Conservation (phyloP, 1,140 invertebrate genomes). For the Drosophila tsacasi region DNA sequence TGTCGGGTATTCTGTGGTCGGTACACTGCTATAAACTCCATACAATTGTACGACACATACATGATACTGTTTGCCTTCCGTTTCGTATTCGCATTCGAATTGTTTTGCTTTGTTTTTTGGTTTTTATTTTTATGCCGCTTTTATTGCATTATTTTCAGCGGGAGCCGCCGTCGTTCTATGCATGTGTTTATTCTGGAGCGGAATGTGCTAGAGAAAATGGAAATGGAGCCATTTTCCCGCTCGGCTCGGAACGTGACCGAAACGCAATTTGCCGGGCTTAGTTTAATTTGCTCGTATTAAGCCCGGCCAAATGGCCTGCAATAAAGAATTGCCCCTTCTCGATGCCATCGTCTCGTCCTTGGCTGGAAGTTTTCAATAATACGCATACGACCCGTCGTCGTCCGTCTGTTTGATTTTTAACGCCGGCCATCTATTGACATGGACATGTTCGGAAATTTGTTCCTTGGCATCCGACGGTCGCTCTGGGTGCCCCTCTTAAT, state of each 20-base stretch:
- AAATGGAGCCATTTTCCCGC: slow-evolving; percentile 72
- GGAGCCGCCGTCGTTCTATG: slow-evolving; percentile 45
- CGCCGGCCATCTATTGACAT: slow-evolving; percentile 49
- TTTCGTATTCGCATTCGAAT: slow-evolving; percentile 28
- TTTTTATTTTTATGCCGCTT: slow-evolving; percentile 78
- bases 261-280: slow-evolving; percentile 76
- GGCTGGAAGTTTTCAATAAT: slow-evolving; percentile 66
- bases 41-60: slow-evolving; percentile 30
- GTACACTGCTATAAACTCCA: neutral
- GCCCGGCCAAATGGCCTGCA: slow-evolving; percentile 43
- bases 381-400: slow-evolving; percentile 54
- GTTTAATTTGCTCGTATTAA: slow-evolving; percentile 81
- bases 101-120: slow-evolving; percentile 35
- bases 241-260: slow-evolving; percentile 72
- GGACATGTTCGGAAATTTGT: slow-evolving; percentile 67
- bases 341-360: slow-evolving; percentile 3
- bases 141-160: slow-evolving; percentile 82
- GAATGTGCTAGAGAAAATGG: slow-evolving; percentile 55
- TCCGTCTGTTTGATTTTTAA: slow-evolving; percentile 65
- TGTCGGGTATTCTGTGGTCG: neutral
- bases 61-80: slow-evolving; percentile 36
- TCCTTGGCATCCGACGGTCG: slow-evolving; percentile 22
- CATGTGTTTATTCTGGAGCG: slow-evolving; percentile 69
- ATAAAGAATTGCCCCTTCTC: slow-evolving; percentile 54
- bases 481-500: slow-evolving; percentile 64